Percentiles rank a stretch among this genome's conserved stretches.
Conservation (phyloP, 1,140 invertebrate genomes). For the Diorhabda elongata region DNA sequence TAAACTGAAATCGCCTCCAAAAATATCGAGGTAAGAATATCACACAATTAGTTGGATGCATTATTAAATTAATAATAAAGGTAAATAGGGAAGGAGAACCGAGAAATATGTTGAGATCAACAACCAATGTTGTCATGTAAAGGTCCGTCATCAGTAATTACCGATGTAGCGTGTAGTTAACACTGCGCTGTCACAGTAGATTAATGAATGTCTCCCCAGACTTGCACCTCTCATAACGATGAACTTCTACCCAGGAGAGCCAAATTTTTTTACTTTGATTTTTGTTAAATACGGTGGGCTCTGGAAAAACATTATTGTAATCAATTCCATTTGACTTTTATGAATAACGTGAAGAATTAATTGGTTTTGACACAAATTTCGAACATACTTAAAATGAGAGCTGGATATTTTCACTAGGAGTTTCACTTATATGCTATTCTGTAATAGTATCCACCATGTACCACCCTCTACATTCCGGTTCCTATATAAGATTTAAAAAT, state of each 20-base stretch:
- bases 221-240: conserved; percentile 30
- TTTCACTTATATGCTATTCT: too few relatives aligned
- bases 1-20: not conserved
- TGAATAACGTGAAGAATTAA: too few relatives aligned
- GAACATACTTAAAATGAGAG: too few relatives aligned
- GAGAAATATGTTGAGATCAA: conserved; percentile 25
- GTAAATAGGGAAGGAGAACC: conserved; percentile 4
- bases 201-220: conserved; percentile 49
- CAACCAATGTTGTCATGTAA: conserved; percentile 32
- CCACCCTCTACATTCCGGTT: too few relatives aligned
- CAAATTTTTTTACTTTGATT: not conserved
- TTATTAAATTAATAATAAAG: conserved; percentile 21
- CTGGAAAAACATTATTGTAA: not conserved
- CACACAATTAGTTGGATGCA: conserved; percentile 9
- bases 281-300: not conserved
- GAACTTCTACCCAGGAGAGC: conserved; percentile 12
- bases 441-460: too few relatives aligned
- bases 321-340: too few relatives aligned
- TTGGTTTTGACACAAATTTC: too few relatives aligned
- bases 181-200: conserved; percentile 47
- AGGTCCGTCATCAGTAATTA: conserved; percentile 46
- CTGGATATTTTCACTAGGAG: too few relatives aligned
- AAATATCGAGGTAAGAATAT: not conserved
- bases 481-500: too few relatives aligned
- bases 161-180: conserved; percentile 47